Evolutionary conservation across 2,888 invertebrate species (phyloP).

Genomic region (Idaea straminata): DNA sequence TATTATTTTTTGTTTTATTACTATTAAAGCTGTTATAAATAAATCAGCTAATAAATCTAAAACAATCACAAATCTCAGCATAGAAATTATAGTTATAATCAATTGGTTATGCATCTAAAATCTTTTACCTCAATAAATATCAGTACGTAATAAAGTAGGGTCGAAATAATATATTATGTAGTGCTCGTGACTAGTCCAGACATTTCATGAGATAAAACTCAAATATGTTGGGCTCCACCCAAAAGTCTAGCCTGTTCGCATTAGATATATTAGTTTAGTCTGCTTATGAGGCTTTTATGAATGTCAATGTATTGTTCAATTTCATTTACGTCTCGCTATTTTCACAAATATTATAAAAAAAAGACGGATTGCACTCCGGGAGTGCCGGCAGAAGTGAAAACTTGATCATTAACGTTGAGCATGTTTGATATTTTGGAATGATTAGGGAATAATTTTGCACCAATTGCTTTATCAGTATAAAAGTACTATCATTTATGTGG

Average conservation of each 20-base stretch:
- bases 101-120: slow-evolving; percentile 15
- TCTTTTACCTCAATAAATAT: slow-evolving; percentile 18
- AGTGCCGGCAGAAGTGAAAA: too few relatives aligned
- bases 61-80: not conserved
- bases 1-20: not conserved
- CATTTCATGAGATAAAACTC: slow-evolving; percentile 17
- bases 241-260: slow-evolving; percentile 10
- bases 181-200: slow-evolving; percentile 23
- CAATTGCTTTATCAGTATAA: too few relatives aligned
- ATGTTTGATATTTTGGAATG: too few relatives aligned
- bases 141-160: slow-evolving; percentile 16
- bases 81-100: not conserved
- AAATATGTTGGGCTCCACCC: not conserved
- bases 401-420: too few relatives aligned
- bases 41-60: not conserved
- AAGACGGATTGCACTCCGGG: too few relatives aligned
- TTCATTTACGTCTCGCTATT: not conserved
- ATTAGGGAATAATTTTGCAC: too few relatives aligned
- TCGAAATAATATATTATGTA: slow-evolving; percentile 10
- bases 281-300: not conserved
- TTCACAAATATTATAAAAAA: too few relatives aligned
- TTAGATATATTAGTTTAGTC: not conserved
- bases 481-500: too few relatives aligned
- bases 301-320: not conserved
- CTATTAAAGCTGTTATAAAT: not conserved